Base-by-base conservation (phyloP, 2,113 vertebrate species). In the Cervus canadensis region DNA sequence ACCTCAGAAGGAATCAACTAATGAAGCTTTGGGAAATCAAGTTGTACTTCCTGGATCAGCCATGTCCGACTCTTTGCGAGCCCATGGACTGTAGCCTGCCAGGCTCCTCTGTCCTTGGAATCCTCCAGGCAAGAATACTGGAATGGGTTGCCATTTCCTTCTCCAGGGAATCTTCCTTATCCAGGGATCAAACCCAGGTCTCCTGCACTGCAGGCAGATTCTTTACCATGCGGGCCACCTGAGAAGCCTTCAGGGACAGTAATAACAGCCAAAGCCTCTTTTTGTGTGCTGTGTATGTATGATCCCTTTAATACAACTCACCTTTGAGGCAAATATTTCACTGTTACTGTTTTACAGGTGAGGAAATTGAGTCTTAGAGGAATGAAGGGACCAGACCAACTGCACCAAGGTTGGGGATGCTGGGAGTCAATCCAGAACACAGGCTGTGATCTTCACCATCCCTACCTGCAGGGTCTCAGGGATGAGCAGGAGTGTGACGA, bases 221-320 rank as follows among this genome's bases (percentile, higher is more conserved):
- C 21, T 54, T 54, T 57, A 57, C 56, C 21, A 57, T 25, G 56
- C 9, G 56, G 23, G 56, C 56, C 23, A 57, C 56, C 21, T 9
- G 21, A 21, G 56, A 13, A 14, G 3, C 1, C 2, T 5, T 14
- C 6, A 3, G 28, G 1, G 13, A 17, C 21, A 17, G 9, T 21
- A 2, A 0, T 14, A 21, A 13, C 36, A 19, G 28, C 23, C 12
- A 3, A 43, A 7, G 17, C 40, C 17, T 21, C 1, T 12, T 5
- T 62, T 64, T 45, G 14, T 3, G 64, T 12, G 33, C 45, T 50
- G 48, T 30, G 4, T 48, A 25, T n/a, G 56, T 45, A 5, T n/a
- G 3, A 43, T 21, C 64, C 56, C 28, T 11, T 2, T 28, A 13
- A 19, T 26, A 15, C 11, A 36, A 8, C 4, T 17, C 13, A 2